phyloP scores from a whole-genome alignment of 2,113 vertebrate species.

The Heliornis fulica region DNA sequence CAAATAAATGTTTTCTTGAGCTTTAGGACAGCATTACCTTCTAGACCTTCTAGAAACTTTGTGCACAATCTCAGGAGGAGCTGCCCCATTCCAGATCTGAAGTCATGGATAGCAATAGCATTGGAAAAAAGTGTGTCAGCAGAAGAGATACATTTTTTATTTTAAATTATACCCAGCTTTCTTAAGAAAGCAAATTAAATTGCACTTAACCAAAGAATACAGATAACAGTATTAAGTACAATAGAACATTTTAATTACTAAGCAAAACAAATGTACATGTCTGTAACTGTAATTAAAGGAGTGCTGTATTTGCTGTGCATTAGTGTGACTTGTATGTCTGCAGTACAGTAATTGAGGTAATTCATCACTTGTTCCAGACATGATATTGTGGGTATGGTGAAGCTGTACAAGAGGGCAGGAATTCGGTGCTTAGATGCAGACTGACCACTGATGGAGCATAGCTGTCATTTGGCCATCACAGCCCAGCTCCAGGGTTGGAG shows the following conservation, averaged over 20 bases:
- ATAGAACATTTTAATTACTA: conserved; percentile 63
- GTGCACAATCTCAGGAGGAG: neutral
- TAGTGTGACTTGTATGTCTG: conserved; percentile 45
- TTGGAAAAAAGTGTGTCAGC: neutral
- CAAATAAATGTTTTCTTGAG: neutral
- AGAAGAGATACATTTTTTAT: neutral
- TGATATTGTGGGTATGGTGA: neutral
- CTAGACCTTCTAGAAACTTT: neutral
- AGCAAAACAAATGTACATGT: conserved; percentile 48
- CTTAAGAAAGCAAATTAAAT: conserved; percentile 61
- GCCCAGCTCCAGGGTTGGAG: neutral
- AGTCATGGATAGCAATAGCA: neutral
- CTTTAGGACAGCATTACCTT: neutral
- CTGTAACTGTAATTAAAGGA: conserved; percentile 58
- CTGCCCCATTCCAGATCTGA: neutral
- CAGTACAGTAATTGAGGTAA: conserved; percentile 39
- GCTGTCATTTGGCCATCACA: neutral
- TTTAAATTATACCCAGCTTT: conserved; percentile 22
- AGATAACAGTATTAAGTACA: conserved; percentile 56
- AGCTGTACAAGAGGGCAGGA: neutral
- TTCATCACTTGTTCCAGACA: conserved; percentile 38
- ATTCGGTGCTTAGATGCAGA: neutral
- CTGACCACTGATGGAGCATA: neutral
- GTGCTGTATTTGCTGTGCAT: conserved; percentile 22
- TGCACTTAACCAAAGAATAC: conserved; percentile 51